Evolutionary conservation across 2,113 vertebrate species (phyloP).

Genomic region (Chloropsis hardwickii): DNA sequence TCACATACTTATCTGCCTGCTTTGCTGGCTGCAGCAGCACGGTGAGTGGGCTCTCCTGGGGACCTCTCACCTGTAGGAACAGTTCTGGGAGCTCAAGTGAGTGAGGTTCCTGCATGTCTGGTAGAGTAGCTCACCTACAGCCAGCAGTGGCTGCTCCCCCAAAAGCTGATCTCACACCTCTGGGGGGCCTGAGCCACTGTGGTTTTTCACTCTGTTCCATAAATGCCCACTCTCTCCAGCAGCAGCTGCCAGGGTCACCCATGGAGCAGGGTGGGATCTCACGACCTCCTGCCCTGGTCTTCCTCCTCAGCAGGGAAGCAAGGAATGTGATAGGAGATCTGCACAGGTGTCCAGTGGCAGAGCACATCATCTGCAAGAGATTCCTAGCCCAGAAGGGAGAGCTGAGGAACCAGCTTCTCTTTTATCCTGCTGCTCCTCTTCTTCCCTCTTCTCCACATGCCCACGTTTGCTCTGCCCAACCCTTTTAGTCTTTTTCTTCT

Average conservation of each 20-base stretch:
- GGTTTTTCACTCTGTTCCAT: neutral
- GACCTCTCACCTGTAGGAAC: fast-evolving
- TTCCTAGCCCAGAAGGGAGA: neutral
- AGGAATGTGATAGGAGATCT: neutral
- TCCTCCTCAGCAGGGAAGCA: neutral
- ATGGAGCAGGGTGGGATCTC: neutral
- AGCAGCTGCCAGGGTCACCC: neutral
- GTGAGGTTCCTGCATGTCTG: fast-evolving
- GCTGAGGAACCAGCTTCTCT: neutral
- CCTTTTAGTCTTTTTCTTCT: neutral
- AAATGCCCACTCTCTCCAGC: neutral
- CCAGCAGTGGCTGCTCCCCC: neutral
- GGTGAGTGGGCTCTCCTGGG: neutral
- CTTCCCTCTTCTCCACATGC: neutral
- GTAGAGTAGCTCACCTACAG: neutral
- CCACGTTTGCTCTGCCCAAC: neutral
- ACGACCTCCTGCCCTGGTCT: neutral
- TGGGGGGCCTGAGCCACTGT: neutral
- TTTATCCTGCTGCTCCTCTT: neutral
- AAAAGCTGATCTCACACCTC: neutral
- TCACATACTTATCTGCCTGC: conserved; percentile 97
- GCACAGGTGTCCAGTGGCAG: neutral
- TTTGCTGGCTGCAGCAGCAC: conserved; percentile 90
- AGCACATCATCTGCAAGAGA: neutral
- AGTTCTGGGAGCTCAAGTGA: neutral